These are phyloP conservation scores for Magallana ariakensis DNA, from an alignment of 1,140 invertebrate species.

Conservation along the genomic window DNA sequence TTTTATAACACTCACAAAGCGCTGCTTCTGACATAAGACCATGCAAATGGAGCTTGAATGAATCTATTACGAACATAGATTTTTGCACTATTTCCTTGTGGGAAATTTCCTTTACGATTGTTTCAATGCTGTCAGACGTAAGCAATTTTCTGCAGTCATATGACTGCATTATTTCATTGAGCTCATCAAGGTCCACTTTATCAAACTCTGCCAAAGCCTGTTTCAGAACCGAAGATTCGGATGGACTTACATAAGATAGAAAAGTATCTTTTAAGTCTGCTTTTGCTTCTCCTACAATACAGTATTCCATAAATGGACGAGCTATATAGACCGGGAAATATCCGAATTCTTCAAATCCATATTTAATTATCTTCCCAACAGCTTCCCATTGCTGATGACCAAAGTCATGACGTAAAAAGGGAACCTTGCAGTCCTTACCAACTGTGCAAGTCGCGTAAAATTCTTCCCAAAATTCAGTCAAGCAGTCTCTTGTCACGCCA, in stretches of 20 bases:
- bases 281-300: not conserved
- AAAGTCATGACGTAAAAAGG: conserved; percentile 46
- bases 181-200: conserved; percentile 47
- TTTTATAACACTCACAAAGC: conserved; percentile 1
- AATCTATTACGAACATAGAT: conserved; percentile 48
- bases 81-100: conserved; percentile 52
- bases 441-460: conserved; percentile 42
- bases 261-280: not conserved
- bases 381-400: conserved; percentile 42
- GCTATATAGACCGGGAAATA: conserved; percentile 42
- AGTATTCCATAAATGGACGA: conserved; percentile 17
- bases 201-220: conserved; percentile 42
- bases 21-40: conserved; percentile 9
- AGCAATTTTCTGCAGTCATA: conserved; percentile 24
- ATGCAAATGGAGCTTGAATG: conserved; percentile 43
- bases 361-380: conserved; percentile 39
- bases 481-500: conserved; percentile 40
- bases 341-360: conserved; percentile 27
- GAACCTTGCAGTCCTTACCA: conserved; percentile 40
- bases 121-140: conserved; percentile 21
- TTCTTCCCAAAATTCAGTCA: conserved; percentile 44
- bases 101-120: conserved; percentile 44
- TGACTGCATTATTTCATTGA: conserved; percentile 40
- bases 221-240: not conserved
- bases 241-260: not conserved